Evolutionary conservation across 2,888 invertebrate genomes (phyloP).

Genomic region (Thelaira solivaga): DNA sequence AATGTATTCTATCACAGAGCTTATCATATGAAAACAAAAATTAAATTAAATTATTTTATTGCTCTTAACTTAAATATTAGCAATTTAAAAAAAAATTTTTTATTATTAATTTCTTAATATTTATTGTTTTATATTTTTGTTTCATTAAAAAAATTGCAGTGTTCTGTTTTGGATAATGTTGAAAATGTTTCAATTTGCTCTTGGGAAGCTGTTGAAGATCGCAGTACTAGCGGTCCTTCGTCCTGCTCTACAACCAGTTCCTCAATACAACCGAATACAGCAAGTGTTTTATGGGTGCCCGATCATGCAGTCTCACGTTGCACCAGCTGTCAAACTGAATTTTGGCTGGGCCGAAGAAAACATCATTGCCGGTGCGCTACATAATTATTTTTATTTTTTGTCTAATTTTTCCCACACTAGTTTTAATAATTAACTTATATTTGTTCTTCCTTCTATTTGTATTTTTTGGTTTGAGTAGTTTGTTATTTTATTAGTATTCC

Average conservation of each 20-base stretch:
- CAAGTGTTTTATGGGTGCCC: constrained; percentile 90
- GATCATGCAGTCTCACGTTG: constrained; percentile 94
- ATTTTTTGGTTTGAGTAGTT: too few species aligned
- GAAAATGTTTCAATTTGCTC: constrained; percentile 84
- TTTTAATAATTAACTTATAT: too few species aligned
- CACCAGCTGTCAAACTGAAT: constrained; percentile 91
- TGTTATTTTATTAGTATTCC: too few species aligned
- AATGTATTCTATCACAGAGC: too few species aligned
- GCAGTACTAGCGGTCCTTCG: constrained; percentile 79
- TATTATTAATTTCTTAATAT: too few species aligned
- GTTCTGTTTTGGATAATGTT: constrained; percentile 75
- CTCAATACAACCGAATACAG: constrained; percentile 75
- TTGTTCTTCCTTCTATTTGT: too few species aligned
- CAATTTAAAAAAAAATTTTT: too few species aligned
- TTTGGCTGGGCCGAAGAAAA: constrained; percentile 92
- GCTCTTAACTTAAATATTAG: too few species aligned
- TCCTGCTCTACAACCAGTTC: constrained; percentile 75
- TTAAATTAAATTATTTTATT: too few species aligned
- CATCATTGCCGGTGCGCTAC: constrained; percentile 93
- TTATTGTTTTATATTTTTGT: too few species aligned
- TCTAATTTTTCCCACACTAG: too few species aligned
- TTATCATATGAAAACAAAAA: too few species aligned
- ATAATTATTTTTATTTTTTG: constrained; percentile 50
- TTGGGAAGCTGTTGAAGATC: constrained; percentile 89
- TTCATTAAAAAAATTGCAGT: constrained; percentile 67